Evolutionary conservation across 2,888 invertebrate species (phyloP), one percentile per base, ranked within the genome.

Genomic region (Oscheius sp.): DNA sequence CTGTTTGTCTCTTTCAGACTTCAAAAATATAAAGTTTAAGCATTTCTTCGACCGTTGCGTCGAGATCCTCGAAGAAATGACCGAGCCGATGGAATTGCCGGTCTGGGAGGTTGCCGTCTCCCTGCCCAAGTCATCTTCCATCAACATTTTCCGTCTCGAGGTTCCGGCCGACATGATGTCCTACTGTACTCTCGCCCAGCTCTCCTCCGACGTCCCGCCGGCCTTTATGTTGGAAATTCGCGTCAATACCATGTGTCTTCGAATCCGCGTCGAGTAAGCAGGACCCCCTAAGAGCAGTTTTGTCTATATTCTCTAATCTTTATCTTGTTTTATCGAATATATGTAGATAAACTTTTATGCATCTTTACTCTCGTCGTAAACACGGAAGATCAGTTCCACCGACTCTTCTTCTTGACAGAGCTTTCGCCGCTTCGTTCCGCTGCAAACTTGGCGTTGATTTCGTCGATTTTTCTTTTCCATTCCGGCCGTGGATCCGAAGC

Each of bases 401-500:
- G 42, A 35, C 53, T 62, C 32, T 48, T 50, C 35, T 72, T 72
- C 51, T 72, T 72, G 37, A 21, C 10, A 5, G 68, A 29, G n/a
- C 21, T 21, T 21, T 21, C 33, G 1, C n/a, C 70, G 3, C 33
- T 32, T 58, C 47, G 48, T 51, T 53, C 62, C 33, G 60, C 29
- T 0, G 65, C 62, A n/a, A 77, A 11, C 65, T 70, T 73, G 9
- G 77, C 78, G 55, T 81, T 82, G 60, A 82, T 42, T 60, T 84
- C 84, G 62, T 85, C 85, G 13, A 84, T 58, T 60, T 81, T 83
- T 73, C 74, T 79, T 68, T 84, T 85, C 84, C 84, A 85, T 70
- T 85, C 85, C n/a, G 85, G 85, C 29, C 85, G 76, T 11, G 85
- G 85, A 76, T 85, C 85, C 1, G 81, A 81, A 2, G 81, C 80